Conservation (phyloP, 2,797 vertebrate genomes). For the Scyliorhinus canicula region DNA sequence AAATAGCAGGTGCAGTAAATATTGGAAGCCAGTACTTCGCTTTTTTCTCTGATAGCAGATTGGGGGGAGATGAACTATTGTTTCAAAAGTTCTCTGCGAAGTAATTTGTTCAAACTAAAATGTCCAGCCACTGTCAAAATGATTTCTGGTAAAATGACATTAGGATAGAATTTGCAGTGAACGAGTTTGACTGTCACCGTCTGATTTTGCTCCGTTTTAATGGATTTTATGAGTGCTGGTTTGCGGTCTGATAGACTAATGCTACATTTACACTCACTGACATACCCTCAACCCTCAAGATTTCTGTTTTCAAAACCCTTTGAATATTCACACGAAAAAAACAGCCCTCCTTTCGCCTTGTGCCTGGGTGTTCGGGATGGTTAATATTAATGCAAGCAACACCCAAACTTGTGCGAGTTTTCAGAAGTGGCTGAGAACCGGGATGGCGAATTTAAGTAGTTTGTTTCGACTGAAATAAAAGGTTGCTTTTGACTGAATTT, state of each 20-base stretch:
- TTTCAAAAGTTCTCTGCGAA: background rate
- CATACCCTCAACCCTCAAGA: background rate
- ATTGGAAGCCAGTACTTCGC: background rate
- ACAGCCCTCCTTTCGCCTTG: background rate
- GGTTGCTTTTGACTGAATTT: background rate
- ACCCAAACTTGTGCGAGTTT: background rate
- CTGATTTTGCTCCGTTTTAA: conserved; percentile 22
- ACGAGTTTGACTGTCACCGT: conserved; percentile 12
- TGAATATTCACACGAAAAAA: background rate
- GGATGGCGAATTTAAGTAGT: background rate
- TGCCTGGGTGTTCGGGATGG: background rate
- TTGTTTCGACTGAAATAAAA: background rate
- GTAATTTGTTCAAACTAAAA: conserved; percentile 1
- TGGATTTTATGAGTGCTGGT: background rate
- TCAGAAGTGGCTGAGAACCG: background rate
- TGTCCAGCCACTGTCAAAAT: conserved; percentile 24
- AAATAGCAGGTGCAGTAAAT: conserved; percentile 19
- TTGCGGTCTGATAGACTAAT: conserved; percentile 32
- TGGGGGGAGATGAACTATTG: background rate
- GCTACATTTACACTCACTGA: background rate
- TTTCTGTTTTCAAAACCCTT: background rate
- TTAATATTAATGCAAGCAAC: background rate
- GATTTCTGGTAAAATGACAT: conserved; percentile 37
- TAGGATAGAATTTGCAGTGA: conserved; percentile 48
- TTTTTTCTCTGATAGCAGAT: no score